Conservation (phyloP, 2,888 invertebrate species). For the Ochropleura leucogaster region DNA sequence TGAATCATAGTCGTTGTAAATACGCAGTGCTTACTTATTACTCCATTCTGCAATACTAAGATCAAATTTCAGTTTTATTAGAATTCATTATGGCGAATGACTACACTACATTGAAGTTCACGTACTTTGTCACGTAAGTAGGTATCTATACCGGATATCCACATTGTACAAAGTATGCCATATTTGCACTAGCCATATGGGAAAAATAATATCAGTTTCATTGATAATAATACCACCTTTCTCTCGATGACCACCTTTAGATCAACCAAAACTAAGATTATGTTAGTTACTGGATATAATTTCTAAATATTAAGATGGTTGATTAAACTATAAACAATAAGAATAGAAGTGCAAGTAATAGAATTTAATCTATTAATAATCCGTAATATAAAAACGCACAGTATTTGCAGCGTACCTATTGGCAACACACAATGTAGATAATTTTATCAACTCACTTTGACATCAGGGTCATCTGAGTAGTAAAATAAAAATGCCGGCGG, state of each 20-base stretch:
- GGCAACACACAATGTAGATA: conserved; percentile 62
- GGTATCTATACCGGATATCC: conserved; percentile 73
- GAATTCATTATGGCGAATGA: conserved; percentile 50
- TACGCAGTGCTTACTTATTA: conserved; percentile 48
- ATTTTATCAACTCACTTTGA: conserved; percentile 66
- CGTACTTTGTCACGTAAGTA: conserved; percentile 66
- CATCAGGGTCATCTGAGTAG: conserved; percentile 63
- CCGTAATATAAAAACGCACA: conserved; percentile 37
- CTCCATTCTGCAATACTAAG: conserved; percentile 44
- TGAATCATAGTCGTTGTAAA: conserved; percentile 69
- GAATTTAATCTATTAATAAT: conserved; percentile 11
- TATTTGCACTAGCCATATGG: conserved; percentile 50
- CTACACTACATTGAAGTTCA: conserved; percentile 27
- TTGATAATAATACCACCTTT: conserved; percentile 13
- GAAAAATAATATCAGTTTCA: conserved; percentile 31
- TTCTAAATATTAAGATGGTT: background rate
- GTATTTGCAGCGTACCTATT: conserved; percentile 59
- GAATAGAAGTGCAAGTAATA: background rate
- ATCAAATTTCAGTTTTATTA: conserved; percentile 66
- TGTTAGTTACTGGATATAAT: background rate
- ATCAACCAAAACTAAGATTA: background rate
- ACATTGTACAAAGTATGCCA: conserved; percentile 56
- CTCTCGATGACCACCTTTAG: background rate
- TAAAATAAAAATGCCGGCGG: conserved; percentile 60
- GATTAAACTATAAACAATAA: background rate